A percentile compares a stretch with the other conserved stretches of the same genome.
These are phyloP conservation scores for Hydrozoanthus gracilis DNA, from an alignment of 92 coral and sea anemone species.

Conservation along the genomic window DNA sequence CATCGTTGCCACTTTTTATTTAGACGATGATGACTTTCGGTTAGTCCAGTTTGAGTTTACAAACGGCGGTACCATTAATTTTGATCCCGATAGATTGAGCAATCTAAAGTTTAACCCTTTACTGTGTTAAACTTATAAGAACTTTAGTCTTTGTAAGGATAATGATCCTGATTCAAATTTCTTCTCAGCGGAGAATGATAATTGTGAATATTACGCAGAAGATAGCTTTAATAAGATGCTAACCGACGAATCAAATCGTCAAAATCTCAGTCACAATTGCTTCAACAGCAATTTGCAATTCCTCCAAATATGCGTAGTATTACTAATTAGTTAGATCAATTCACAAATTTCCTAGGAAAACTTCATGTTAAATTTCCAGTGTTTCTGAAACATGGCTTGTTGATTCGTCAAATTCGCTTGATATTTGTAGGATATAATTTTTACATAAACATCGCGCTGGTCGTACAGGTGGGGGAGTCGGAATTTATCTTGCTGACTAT, in stretches of 20 bases:
- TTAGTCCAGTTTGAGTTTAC: slow-evolving; percentile 45
- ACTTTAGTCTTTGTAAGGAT: slow-evolving; percentile 51
- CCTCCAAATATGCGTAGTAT: too few relatives aligned
- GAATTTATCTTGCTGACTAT: too few relatives aligned
- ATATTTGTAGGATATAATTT: too few relatives aligned
- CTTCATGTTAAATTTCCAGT: background rate
- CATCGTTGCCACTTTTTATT: slow-evolving; percentile 3
- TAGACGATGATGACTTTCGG: slow-evolving; percentile 48
- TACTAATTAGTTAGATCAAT: background rate
- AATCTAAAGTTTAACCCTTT: slow-evolving; percentile 42
- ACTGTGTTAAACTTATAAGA: slow-evolving; percentile 30
- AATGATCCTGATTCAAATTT: slow-evolving; percentile 47
- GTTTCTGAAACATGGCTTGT: too few relatives aligned
- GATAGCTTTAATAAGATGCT: slow-evolving; percentile 51
- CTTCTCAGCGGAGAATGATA: slow-evolving; percentile 29
- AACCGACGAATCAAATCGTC: slow-evolving; percentile 27
- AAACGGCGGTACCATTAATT: slow-evolving; percentile 48
- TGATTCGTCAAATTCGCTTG: too few relatives aligned
- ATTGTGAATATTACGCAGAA: slow-evolving; percentile 49
- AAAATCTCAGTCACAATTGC: too few relatives aligned
- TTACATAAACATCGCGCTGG: too few relatives aligned
- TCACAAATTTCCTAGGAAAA: background rate
- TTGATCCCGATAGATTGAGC: slow-evolving; percentile 19
- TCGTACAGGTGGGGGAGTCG: too few relatives aligned
- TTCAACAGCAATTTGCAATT: too few relatives aligned